Percentiles rank a stretch among this genome's conserved stretches.
These are phyloP conservation scores for Hypolimnas misippus DNA, from an alignment of 2,888 invertebrate species.

Conservation along the genomic window DNA sequence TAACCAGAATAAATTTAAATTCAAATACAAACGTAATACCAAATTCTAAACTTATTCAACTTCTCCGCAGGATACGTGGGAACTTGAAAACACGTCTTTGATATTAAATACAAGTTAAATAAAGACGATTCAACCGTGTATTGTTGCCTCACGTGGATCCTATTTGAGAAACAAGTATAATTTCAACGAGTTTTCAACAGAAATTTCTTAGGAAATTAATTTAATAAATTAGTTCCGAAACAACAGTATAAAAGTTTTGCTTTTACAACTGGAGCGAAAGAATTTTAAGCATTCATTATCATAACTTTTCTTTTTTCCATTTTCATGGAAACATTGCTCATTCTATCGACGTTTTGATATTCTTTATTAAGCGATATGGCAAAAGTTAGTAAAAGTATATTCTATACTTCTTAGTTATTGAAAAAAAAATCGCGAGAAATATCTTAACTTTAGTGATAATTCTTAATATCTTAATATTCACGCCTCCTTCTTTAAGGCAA, in stretches of 20 bases:
- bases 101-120: constrained; percentile 80
- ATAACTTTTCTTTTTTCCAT: constrained; percentile 43
- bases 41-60: constrained; percentile 68
- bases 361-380: neutral
- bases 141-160: constrained; percentile 69
- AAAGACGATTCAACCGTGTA: constrained; percentile 70
- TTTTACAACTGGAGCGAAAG: constrained; percentile 56
- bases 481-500: too few species aligned
- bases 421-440: neutral
- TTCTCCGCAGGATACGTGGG: constrained; percentile 55
- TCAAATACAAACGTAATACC: constrained; percentile 65
- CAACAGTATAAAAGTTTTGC: constrained; percentile 57
- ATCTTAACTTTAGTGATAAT: neutral
- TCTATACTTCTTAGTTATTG: neutral
- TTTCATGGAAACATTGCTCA: constrained; percentile 17
- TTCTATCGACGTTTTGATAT: constrained; percentile 12
- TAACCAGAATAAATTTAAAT: constrained; percentile 57
- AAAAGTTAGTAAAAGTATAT: neutral
- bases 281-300: constrained; percentile 55
- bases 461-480: too few species aligned
- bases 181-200: constrained; percentile 63
- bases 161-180: constrained; percentile 71
- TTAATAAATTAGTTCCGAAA: constrained; percentile 68
- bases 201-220: constrained; percentile 68
- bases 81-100: constrained; percentile 73